A percentile compares a stretch with the other conserved stretches of the same genome.
Conservation (phyloP, 1,140 invertebrate genomes). For the Dendroctonus ponderosae region DNA sequence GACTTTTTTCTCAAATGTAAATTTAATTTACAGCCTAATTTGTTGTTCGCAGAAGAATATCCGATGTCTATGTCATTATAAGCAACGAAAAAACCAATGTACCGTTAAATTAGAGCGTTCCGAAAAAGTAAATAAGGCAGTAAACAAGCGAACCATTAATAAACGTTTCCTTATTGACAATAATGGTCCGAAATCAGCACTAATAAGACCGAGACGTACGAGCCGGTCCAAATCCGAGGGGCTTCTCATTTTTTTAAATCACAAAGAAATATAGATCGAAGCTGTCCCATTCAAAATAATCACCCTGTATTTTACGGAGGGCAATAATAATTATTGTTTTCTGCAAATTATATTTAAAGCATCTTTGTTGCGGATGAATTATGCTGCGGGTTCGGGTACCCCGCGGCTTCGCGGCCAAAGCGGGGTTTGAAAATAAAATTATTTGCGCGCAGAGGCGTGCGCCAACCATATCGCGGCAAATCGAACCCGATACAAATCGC, state of each 20-base stretch:
- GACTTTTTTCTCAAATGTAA: too few species aligned
- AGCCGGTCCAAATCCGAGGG: constrained; percentile 5
- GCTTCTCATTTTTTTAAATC: constrained; percentile 30
- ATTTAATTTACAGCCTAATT: too few species aligned
- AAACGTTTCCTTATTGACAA: constrained; percentile 29
- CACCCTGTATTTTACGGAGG: constrained; percentile 33
- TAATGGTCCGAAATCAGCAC: constrained; percentile 32
- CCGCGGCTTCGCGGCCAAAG: constrained; percentile 29
- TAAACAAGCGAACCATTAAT: constrained; percentile 12
- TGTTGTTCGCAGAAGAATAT: too few species aligned
- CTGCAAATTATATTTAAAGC: constrained; percentile 39
- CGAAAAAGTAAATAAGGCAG: constrained; percentile 13
- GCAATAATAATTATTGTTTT: constrained; percentile 38
- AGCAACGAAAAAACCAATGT: too few species aligned
- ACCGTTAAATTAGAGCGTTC: too few species aligned
- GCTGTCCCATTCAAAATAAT: constrained; percentile 37
- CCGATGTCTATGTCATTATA: too few species aligned
- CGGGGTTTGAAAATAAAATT: constrained; percentile 35
- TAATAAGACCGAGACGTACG: constrained; percentile 26
- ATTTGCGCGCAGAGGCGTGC: constrained; percentile 32
- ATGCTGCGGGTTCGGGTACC: constrained; percentile 36
- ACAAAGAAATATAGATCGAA: constrained; percentile 35
- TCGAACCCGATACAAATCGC: constrained; percentile 5
- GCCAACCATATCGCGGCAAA: constrained; percentile 8
- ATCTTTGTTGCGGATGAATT: constrained; percentile 38